These are phyloP conservation scores for Bradypodion pumilum DNA, from an alignment of 2,797 vertebrate species.

Conservation along the genomic window DNA sequence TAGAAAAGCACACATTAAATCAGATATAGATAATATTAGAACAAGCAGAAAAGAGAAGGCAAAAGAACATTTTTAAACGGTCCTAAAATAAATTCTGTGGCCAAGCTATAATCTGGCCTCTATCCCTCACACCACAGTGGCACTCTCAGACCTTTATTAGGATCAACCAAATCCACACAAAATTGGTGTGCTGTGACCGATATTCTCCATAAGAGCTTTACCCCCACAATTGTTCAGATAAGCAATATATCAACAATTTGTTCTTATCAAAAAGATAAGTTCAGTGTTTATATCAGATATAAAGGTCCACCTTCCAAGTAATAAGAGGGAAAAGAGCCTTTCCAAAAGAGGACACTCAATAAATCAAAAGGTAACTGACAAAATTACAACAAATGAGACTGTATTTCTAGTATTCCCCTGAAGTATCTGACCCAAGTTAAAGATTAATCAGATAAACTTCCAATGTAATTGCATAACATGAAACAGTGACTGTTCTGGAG, in stretches of 20 bases:
- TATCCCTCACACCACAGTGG: too few relatives aligned
- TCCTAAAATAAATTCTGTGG: not conserved
- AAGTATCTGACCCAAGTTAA: constrained; percentile 40
- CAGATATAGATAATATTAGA: too few relatives aligned
- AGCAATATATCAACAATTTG: not conserved
- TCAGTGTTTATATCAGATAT: not conserved
- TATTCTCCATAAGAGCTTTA: not conserved
- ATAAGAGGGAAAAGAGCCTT: not conserved
- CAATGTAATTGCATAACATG: constrained; percentile 16
- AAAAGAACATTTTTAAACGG: constrained; percentile 14
- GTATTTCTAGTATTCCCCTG: not conserved
- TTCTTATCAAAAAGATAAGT: constrained; percentile 23
- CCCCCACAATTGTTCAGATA: not conserved
- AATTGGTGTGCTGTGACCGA: constrained; percentile 8
- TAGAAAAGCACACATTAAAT: too few relatives aligned
- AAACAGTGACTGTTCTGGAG: constrained; percentile 29
- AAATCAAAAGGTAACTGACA: constrained; percentile 55
- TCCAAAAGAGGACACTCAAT: not conserved
- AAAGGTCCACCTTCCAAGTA: not conserved
- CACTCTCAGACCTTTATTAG: not conserved
- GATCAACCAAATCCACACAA: not conserved
- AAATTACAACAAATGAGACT: constrained; percentile 15
- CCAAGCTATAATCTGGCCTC: too few relatives aligned
- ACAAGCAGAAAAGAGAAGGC: too few relatives aligned
- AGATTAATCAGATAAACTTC: constrained; percentile 32